A percentile compares a stretch with the other conserved stretches of the same genome.
phyloP scores from a whole-genome alignment of 2,797 vertebrate species.

The Chanos chanos region DNA sequence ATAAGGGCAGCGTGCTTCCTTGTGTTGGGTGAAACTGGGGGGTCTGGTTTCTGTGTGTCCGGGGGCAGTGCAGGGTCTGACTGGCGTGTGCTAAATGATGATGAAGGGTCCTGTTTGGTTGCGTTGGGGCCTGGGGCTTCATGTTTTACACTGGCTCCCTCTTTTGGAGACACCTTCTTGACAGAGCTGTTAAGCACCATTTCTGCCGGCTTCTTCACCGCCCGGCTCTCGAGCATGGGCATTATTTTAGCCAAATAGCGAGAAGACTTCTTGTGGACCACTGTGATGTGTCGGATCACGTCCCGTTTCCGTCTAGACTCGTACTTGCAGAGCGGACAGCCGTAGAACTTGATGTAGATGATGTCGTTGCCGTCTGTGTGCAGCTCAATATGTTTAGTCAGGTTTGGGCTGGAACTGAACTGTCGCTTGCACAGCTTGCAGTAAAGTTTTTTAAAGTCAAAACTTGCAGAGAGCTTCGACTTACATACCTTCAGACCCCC shows the following conservation, averaged over 20 bases:
- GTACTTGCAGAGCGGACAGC: conserved; percentile 94
- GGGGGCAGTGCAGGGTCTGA: conserved; percentile 46
- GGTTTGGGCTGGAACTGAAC: conserved; percentile 97
- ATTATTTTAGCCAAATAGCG: conserved; percentile 94
- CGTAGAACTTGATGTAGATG: conserved; percentile 99
- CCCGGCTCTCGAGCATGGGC: conserved; percentile 92
- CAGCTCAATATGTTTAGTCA: conserved; percentile 96
- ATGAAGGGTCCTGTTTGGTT: conserved; percentile 47
- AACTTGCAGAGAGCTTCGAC: conserved; percentile 89
- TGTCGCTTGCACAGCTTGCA: conserved; percentile 99
- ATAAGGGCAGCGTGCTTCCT: conserved; percentile 44
- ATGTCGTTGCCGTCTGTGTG: conserved; percentile 93
- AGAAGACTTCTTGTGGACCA: conserved; percentile 96
- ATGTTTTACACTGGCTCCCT: conserved; percentile 61
- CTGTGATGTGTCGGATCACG: conserved; percentile 94
- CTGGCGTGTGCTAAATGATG: conserved; percentile 66
- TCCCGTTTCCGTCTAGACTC: conserved; percentile 96
- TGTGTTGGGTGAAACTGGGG: conserved; percentile 35
- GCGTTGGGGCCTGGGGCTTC: conserved; percentile 50
- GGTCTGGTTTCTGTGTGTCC: conserved; percentile 61
- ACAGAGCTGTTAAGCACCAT: conserved; percentile 76
- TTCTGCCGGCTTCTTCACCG: conserved; percentile 94
- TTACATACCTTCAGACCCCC: conserved; percentile 62
- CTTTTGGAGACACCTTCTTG: conserved; percentile 68
- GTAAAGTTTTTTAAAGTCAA: conserved; percentile 98